A percentile compares a stretch with the other conserved stretches of the same genome.
Evolutionary conservation across 2,888 invertebrate genomes (phyloP).

Genomic region (Plagodis dolabraria): DNA sequence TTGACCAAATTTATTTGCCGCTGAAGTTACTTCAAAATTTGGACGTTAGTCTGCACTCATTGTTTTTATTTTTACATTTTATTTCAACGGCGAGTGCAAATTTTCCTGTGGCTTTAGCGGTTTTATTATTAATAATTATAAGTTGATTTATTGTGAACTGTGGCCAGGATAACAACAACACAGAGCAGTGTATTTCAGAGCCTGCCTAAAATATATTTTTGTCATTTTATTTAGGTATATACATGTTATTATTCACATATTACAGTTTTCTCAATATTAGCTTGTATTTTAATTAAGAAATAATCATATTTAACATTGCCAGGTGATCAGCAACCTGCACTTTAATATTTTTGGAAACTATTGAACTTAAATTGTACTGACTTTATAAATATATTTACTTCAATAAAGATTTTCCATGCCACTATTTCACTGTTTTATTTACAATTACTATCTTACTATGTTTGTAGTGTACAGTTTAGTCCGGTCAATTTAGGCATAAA

Average conservation of each 20-base stretch:
- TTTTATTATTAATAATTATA: constrained; percentile 71
- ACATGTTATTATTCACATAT: constrained; percentile 85
- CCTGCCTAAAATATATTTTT: constrained; percentile 86
- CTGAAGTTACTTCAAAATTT: constrained; percentile 73
- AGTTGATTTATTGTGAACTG: constrained; percentile 79
- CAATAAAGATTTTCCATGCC: constrained; percentile 86
- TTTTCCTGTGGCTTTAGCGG: constrained; percentile 75
- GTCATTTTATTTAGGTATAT: constrained; percentile 86
- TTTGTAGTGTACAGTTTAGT: too few species aligned
- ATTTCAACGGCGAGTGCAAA: constrained; percentile 61
- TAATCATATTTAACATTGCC: constrained; percentile 86
- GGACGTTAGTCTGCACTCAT: constrained; percentile 62
- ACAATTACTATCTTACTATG: background rate
- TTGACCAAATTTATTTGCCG: constrained; percentile 76
- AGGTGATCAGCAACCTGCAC: constrained; percentile 86
- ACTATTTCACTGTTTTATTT: constrained; percentile 65
- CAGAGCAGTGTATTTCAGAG: constrained; percentile 81
- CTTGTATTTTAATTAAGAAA: constrained; percentile 86
- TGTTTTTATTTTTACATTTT: constrained; percentile 46
- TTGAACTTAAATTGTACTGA: constrained; percentile 86
- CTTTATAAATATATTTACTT: constrained; percentile 86
- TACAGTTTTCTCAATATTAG: constrained; percentile 86
- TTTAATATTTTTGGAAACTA: constrained; percentile 86
- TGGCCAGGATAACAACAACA: constrained; percentile 82
- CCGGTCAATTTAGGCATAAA: too few species aligned